A percentile compares a stretch with the other conserved stretches of the same genome.
Evolutionary conservation across 2,797 vertebrate species (phyloP).

Genomic region (Diglossa cyanea): DNA sequence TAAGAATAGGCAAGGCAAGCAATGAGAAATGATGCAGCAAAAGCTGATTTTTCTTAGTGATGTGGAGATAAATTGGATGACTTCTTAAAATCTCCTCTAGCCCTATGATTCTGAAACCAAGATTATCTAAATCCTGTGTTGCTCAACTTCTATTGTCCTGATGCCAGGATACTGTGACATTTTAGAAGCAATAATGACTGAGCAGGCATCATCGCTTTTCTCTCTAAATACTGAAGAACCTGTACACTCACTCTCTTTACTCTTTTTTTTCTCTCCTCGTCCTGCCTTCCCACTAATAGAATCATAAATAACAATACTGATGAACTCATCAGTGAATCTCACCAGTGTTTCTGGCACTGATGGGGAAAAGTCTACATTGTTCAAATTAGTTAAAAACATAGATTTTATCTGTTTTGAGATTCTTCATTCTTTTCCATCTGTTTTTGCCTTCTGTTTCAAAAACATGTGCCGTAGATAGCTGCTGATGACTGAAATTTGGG

Average conservation of each 20-base stretch:
- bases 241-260: background rate
- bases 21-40: background rate
- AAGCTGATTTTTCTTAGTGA: background rate
- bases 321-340: background rate
- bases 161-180: background rate
- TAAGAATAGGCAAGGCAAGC: background rate
- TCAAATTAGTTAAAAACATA: background rate
- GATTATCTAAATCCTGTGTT: background rate
- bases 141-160: background rate
- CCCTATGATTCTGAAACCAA: background rate
- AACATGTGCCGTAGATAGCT: background rate
- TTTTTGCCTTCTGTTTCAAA: background rate
- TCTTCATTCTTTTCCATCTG: background rate
- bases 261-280: background rate
- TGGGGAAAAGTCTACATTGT: background rate
- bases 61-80: background rate
- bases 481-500: background rate
- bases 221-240: background rate
- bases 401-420: background rate
- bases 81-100: background rate
- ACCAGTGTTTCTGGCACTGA: background rate
- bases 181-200: background rate
- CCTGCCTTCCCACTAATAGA: rapidly evolving
- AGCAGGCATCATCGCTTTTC: background rate
- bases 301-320: background rate